Conservation (phyloP, 2,113 vertebrate genomes). For the Silurus asotus region DNA sequence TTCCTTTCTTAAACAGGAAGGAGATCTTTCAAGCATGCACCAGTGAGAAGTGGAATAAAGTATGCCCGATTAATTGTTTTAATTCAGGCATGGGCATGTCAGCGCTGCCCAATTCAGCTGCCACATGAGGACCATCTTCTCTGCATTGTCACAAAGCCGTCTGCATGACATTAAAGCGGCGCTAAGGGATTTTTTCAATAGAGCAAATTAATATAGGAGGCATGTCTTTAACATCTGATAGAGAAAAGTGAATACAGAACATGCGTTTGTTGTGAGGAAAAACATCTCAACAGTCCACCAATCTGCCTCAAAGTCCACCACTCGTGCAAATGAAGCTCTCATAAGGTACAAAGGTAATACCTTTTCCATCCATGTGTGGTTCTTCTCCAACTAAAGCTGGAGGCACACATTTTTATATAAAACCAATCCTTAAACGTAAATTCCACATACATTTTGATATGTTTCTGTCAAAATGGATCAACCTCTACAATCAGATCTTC, state of each 20-base stretch:
- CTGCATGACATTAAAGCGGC: neutral
- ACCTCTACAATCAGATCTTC: neutral
- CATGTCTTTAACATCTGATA: neutral
- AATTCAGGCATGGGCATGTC: constrained; percentile 20
- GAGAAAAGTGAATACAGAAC: neutral
- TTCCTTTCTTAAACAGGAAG: constrained; percentile 9
- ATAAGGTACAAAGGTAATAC: neutral
- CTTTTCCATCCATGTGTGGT: too few species aligned
- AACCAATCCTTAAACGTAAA: too few species aligned
- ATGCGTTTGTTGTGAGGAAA: neutral
- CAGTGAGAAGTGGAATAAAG: neutral
- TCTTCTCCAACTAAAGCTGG: too few species aligned
- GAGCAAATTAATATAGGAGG: too few species aligned
- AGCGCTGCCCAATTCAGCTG: neutral
- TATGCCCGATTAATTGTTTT: constrained; percentile 25
- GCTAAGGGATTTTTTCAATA: neutral
- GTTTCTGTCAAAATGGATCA: neutral
- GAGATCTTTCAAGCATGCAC: constrained; percentile 16
- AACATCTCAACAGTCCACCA: neutral
- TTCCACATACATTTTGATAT: neutral
- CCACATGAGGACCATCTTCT: constrained; percentile 8
- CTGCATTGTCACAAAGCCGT: neutral
- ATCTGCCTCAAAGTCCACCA: neutral
- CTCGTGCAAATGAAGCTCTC: neutral
- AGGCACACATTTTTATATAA: too few species aligned